Base-by-base conservation (phyloP, 1,140 invertebrate genomes). In the Cydia pomonella region DNA sequence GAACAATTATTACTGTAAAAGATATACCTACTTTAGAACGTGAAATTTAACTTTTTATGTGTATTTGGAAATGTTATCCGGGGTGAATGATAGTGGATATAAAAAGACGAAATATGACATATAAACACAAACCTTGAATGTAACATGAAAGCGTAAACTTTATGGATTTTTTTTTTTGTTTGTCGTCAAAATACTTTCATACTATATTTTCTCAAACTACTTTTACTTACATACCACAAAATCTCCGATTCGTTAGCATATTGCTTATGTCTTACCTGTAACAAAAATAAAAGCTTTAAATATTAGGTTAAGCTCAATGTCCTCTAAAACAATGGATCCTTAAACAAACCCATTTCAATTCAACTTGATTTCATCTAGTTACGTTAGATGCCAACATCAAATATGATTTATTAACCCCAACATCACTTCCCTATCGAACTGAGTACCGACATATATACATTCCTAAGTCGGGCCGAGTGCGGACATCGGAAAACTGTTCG, bases 401-500 rank as follows among this genome's bases (percentile, higher is more conserved):
- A 23, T 59, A 59, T 59, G 53, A 59, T 59, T 59, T 59, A 59
- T 59, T 23, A 59, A 59, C 53, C 53, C 21, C 53, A 59, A 59
- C 10, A 21, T 59, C 21, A 23, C 21, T 23, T 23, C 7, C 10
- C 53, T 23, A 59, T 59, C 18, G 21, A 59, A 59, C 53, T 59
- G 6, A 53, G 50, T 53, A 7, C 47, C 53, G 4, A 59, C 21
- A 59, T 0, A 59, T 59, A 59, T 16, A 64, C 4, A 33, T 33
- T 13, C 25, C 27, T 1, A 12, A 23, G 27, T 27, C 63, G 63
- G 47, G 2, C 27, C 27, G 63, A 27, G n/a, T 33, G 64, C 7
- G 29, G 64, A 69, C 64, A 69, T 69, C 64, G 64, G 33, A 10
- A 69, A 69, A 69, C 27, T 66, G 27, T 29, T 21, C 64, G 64